These are phyloP conservation scores for Sphinx pinastri DNA, from an alignment of 2,888 invertebrate genomes.

Conservation along the genomic window DNA sequence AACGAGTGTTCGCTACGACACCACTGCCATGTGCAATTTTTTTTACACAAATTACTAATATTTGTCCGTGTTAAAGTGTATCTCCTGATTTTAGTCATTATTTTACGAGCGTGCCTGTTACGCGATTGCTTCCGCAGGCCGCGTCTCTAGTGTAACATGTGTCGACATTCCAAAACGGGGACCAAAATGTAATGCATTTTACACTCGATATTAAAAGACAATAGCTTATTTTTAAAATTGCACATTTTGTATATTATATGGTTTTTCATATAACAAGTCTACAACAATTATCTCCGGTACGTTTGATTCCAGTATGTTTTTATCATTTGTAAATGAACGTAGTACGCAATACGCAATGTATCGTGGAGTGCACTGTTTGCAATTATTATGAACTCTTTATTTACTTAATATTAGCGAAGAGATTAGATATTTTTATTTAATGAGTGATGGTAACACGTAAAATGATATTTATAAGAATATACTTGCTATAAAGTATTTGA, in stretches of 20 bases:
- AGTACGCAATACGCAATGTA: constrained; percentile 22
- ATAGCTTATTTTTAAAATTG: constrained; percentile 45
- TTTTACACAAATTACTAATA: constrained; percentile 70
- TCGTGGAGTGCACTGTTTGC: constrained; percentile 63
- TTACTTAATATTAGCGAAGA: constrained; percentile 78
- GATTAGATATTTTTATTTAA: constrained; percentile 82
- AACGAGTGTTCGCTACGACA: constrained; percentile 76
- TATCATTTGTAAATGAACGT: constrained; percentile 8
- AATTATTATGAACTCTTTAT: constrained; percentile 74
- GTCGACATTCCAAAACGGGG: constrained; percentile 78
- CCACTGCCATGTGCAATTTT: constrained; percentile 83
- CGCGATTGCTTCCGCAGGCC: constrained; percentile 47
- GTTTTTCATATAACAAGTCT: constrained; percentile 15
- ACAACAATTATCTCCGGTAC: constrained; percentile 4
- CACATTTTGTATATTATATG: constrained; percentile 38
- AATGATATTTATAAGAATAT: constrained; percentile 79
- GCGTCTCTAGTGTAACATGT: constrained; percentile 50
- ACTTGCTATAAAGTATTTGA: constrained; percentile 76
- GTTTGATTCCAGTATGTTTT: constrained; percentile 8
- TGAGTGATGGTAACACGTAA: constrained; percentile 79
- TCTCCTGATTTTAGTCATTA: constrained; percentile 73
- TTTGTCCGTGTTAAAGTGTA: constrained; percentile 64
- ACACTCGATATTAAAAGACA: constrained; percentile 53
- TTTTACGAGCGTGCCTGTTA: constrained; percentile 68
- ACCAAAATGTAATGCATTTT: constrained; percentile 67